phyloP scores from a whole-genome alignment of 1,140 invertebrate species.

The Leptinotarsa defecta region DNA sequence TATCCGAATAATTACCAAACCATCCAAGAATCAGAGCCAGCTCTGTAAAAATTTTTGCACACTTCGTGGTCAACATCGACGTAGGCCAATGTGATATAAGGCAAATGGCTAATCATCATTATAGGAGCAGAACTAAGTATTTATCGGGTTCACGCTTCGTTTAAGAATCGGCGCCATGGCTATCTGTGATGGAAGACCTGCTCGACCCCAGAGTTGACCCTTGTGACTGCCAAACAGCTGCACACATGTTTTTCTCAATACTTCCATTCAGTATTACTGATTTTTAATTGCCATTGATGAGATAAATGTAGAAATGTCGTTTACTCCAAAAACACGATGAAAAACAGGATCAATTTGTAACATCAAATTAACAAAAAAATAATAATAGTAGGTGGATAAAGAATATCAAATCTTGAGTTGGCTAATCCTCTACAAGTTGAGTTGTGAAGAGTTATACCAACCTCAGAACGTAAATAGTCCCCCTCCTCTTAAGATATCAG shows the following conservation, averaged over 20 bases:
- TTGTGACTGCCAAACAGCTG: slow-evolving; percentile 14
- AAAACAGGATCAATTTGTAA: no score
- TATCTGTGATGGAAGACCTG: slow-evolving; percentile 19
- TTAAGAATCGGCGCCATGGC: slow-evolving; percentile 15
- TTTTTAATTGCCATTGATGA: slow-evolving; percentile 15
- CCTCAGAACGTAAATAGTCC: no score
- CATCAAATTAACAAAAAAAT: no score
- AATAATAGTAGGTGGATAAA: no score
- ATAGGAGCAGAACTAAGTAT: not conserved
- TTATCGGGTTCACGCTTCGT: slow-evolving; percentile 16
- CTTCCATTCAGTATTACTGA: slow-evolving; percentile 13
- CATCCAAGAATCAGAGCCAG: no score
- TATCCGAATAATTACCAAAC: no score
- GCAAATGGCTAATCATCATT: not conserved
- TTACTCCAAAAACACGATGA: no score
- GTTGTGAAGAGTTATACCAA: no score
- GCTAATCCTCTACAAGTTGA: no score
- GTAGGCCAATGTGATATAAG: not conserved
- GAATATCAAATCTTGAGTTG: no score
- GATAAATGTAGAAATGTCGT: slow-evolving; percentile 5
- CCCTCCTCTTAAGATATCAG: no score
- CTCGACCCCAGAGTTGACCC: slow-evolving; percentile 20
- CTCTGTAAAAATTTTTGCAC: no score
- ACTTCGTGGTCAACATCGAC: not conserved
- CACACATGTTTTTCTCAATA: slow-evolving; percentile 15